Evolutionary conservation across 2,888 invertebrate species (phyloP).

Genomic region (Epistrophella euchroma): DNA sequence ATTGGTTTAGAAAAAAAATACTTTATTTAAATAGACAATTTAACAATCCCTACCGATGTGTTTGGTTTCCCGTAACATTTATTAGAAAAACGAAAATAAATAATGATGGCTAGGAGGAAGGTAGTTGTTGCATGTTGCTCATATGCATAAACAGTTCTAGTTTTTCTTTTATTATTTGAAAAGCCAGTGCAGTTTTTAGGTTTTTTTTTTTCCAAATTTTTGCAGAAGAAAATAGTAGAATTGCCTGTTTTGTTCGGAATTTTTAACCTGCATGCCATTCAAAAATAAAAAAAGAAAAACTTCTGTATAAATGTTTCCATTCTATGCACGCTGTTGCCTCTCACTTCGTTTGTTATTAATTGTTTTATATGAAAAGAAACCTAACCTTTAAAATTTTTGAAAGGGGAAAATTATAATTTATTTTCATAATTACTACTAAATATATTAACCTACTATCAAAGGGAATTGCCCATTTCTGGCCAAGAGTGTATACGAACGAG

Average conservation of each 20-base stretch:
- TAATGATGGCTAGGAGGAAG: not conserved
- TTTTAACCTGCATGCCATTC: not conserved
- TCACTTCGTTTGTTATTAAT: not conserved
- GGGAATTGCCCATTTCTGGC: no score
- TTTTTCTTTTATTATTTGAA: not conserved
- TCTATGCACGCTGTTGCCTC: conserved; percentile 29
- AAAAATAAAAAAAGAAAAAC: not conserved
- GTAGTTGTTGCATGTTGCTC: conserved; percentile 1
- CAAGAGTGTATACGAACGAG: no score
- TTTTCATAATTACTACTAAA: no score
- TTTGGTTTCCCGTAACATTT: not conserved
- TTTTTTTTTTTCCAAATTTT: no score
- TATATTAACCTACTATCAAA: no score
- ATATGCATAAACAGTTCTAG: not conserved
- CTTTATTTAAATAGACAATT: not conserved
- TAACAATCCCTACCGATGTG: not conserved
- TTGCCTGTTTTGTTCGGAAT: not conserved
- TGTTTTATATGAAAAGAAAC: not conserved
- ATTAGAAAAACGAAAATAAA: not conserved
- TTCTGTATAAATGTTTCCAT: not conserved
- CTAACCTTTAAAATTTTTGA: not conserved
- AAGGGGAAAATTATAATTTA: not conserved
- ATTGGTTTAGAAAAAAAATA: not conserved
- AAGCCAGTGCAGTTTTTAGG: not conserved
- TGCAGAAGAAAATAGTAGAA: no score